Base-by-base conservation (phyloP, 2,113 vertebrate genomes). In the Microtus oregoni region DNA sequence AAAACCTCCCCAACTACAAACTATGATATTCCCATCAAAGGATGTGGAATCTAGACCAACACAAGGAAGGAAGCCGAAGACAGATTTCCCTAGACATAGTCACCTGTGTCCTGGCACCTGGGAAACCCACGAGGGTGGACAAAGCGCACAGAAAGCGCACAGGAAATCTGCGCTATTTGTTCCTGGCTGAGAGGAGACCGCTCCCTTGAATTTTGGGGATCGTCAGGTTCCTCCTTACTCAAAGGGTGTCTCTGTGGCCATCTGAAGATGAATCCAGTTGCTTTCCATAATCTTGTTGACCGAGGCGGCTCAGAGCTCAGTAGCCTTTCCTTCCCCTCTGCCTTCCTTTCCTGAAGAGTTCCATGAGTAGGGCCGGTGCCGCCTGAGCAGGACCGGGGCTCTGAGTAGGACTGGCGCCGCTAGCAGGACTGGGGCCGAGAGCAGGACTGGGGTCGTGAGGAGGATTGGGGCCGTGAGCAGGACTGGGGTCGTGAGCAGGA, bases 11-110 rank as follows among this genome's bases (percentile, higher is more conserved):
- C 82, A 41, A 61, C 11, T 65, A 44, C 50, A 92, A 63, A 76
- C 32, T 61, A 44, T 70, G 65, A 68, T 61, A 95, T 68, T 91
- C 1, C 1, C 3, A 65, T 11, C 28, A 85, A 89, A 83, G 44
- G 65, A 7, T 61, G 1, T 50, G 72, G 70, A 87, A 86, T 70
- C 28, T 15, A n/a, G 38, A 82, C 44, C 75, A 96, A 83, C 61
- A 47, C n/a, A 58, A 5, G 68, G 58, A 44, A 75, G 55, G 8
- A 58, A n/a, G 8, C n/a, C 5, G 15, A 50, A n/a, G 52, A 47
- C 7, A 79, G 44, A 32, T 75, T 94, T 55, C 47, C 77, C 55
- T 92, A 75, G 83, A 67, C 89, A 28, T n/a, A 79, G 72, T 30
- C 32, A 79, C 38, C 32, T 35, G 15, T 73, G 32, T 73, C 44